Base-by-base conservation (phyloP, 2,888 invertebrate species). In the Athalia circularis region DNA sequence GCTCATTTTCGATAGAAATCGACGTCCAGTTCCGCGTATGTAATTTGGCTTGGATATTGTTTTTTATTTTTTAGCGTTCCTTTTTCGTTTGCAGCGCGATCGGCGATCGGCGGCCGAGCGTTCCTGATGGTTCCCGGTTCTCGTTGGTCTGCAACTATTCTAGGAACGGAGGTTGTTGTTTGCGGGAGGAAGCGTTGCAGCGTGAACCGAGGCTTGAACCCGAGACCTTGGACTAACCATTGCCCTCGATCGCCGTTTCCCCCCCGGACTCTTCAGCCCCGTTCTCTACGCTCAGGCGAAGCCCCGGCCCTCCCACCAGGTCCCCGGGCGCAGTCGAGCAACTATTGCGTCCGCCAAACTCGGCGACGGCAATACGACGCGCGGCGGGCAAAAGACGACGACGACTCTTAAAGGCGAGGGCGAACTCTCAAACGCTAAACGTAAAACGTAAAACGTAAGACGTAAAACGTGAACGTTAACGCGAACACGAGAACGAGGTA, bases 211-310 rank as follows among this genome's bases (percentile, higher is more conserved):
- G 87, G 85, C 87, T 89, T 88, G 88, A 88, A 89, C 88, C 87
- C 85, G 83, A 88, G 89, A 87, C 89, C 90, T 90, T 90, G 89
- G 89, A 88, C 88, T 88, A 90, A 89, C 87, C 90, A 89, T 89
- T 89, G 90, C 89, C 88, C 89, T 88, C 89, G 87, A 88, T 89
- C 87, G 87, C 87, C 87, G 88, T 88, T 87, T 87, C 83, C 80
- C 81, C 75, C 68, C 68, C 54, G 54, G 8, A 8, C 62, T 13
- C 62, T 45, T 65, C 65, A 8, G 45, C 65, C 45, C 9, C 65
- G 47, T 64, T 29, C 43, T 43, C 59, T 11, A 4, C 59, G 47
- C 45, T 52, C 15, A 15, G 52, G 68, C 67, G 4, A 15, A 29
- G 29, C 52, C 15, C 15, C 45, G 48, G 59, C 48, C 72, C 72